Evolutionary conservation across 92 coral and sea anemone genomes (phyloP), one percentile per base, ranked within the genome.

Genomic region (Siderastrea siderea): DNA sequence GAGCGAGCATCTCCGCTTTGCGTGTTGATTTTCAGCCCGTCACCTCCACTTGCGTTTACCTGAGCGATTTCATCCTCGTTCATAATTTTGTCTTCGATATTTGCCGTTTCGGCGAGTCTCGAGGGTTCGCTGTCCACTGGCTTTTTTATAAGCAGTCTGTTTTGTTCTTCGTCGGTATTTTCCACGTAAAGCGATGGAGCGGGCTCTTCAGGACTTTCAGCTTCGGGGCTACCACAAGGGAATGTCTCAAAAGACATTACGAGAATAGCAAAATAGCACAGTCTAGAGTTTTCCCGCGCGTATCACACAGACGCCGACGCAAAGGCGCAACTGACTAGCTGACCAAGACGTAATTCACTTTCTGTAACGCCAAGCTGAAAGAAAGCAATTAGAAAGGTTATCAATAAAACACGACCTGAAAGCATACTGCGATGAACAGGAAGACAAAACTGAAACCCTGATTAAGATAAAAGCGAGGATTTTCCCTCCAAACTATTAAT

Each of bases 181-280:
- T 92, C 97, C 46, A 96, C 93, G 88, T 97, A 97, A 44, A 97
- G 95, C 12, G 99, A 97, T 12, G 96, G 99, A 15, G 96, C 98
- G n/a, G 98, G 96, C 46, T 97, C 99, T 48, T 95, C 99, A 63
- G 93, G 92, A 17, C 93, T 87, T 68, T 93, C 98, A 62, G 96
- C 87, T 92, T 91, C 98, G 44, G 99, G 99, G 87, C 99, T 97
- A 87, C 95, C 98, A 82, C 98, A 93, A 83, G 95, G 98, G 68
- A 92, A 96, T 57, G 88, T 95, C 92, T 97, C 99, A 84, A 89
- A 91, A 72, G 98, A 95, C 95, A 94, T 96, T 5, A 73, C 87
- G 80, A 63, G 71, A 13, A 62, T 19, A 44, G 45, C 47, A 3
- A 44, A 47, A 17, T 11, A 5, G 52, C 58, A 72, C 77, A 16